phyloP scores from a whole-genome alignment of 2,113 vertebrate genomes.

The Myotis davidii region DNA sequence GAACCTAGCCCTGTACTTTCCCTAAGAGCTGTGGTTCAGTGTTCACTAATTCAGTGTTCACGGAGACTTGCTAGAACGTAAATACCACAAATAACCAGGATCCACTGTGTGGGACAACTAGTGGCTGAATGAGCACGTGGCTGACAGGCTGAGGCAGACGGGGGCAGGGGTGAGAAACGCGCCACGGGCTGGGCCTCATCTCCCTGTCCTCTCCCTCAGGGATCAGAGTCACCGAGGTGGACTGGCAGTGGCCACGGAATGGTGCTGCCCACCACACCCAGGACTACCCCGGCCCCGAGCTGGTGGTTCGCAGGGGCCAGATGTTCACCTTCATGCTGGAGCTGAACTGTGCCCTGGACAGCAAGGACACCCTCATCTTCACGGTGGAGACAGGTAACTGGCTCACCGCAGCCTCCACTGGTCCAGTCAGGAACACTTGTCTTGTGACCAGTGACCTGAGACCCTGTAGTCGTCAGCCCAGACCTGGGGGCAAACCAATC shows the following conservation, averaged over 20 bases:
- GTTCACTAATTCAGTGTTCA: not conserved
- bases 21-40: not conserved
- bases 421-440: not conserved
- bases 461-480: not conserved
- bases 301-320: conserved; percentile 85
- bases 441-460: not conserved
- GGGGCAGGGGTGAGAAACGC: not conserved
- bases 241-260: conserved; percentile 82
- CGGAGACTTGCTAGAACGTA: not conserved
- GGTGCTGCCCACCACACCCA: conserved; percentile 81
- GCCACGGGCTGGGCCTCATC: not conserved
- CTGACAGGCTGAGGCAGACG: not conserved
- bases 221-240: conserved; percentile 65
- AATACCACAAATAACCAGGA: not conserved
- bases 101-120: accelerated
- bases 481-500: not conserved
- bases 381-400: conserved; percentile 85
- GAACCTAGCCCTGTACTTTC: not conserved
- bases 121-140: too few relatives aligned
- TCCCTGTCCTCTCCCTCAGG: conserved; percentile 48
- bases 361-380: conserved; percentile 81
- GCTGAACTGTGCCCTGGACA: conserved; percentile 76
- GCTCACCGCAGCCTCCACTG: not conserved
- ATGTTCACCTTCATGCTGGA: conserved; percentile 77
- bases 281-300: conserved; percentile 74